These are phyloP conservation scores for Xylota sylvarum DNA, from an alignment of 2,888 invertebrate genomes.

Conservation along the genomic window DNA sequence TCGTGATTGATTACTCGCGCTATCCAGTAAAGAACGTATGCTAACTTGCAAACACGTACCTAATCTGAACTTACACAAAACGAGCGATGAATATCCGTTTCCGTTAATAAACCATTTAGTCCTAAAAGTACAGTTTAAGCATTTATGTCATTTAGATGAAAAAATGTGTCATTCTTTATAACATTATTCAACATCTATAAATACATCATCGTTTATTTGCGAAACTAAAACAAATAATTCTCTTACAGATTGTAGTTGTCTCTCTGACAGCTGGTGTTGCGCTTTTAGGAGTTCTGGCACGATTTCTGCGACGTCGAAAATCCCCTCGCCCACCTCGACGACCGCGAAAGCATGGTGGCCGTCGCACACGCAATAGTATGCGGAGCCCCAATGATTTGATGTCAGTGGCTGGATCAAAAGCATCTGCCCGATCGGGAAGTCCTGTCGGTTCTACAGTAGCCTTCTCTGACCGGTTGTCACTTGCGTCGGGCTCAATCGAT, in stretches of 20 bases:
- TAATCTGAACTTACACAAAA: too few relatives aligned
- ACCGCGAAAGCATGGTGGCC: slow-evolving; percentile 86
- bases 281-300: slow-evolving; percentile 92
- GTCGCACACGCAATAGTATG: slow-evolving; percentile 87
- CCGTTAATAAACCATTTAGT: too few relatives aligned
- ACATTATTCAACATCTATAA: too few relatives aligned
- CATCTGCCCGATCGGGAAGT: slow-evolving; percentile 87
- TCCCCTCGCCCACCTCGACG: slow-evolving; percentile 87
- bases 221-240: background rate
- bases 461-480: slow-evolving; percentile 88
- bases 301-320: slow-evolving; percentile 90
- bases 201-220: too few relatives aligned
- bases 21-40: too few relatives aligned
- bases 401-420: slow-evolving; percentile 89
- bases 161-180: too few relatives aligned
- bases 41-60: too few relatives aligned
- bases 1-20: too few relatives aligned
- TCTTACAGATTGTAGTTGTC: slow-evolving; percentile 84
- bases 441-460: slow-evolving; percentile 87
- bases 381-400: slow-evolving; percentile 90
- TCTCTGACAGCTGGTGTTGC: slow-evolving; percentile 88
- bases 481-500: slow-evolving; percentile 89
- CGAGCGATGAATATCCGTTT: too few relatives aligned
- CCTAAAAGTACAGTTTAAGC: too few relatives aligned
- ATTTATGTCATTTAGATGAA: too few relatives aligned